These are phyloP conservation scores for Penaeus monodon DNA, from an alignment of 2,888 invertebrate species.

Conservation along the genomic window DNA sequence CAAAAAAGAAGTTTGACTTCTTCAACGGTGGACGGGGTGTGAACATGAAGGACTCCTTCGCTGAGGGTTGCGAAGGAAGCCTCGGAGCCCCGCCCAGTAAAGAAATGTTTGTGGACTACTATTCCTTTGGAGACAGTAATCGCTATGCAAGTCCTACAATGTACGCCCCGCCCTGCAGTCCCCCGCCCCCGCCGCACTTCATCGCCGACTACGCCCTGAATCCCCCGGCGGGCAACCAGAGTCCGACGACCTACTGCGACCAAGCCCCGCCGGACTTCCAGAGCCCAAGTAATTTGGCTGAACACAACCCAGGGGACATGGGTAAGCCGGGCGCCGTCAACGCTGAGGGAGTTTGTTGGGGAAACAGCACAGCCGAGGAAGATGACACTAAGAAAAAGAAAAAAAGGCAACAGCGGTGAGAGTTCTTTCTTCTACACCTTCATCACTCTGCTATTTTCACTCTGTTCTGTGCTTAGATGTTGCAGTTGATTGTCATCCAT, in stretches of 20 bases:
- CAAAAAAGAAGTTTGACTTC: slow-evolving; percentile 53
- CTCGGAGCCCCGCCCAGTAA: not conserved
- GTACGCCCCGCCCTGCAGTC: too few species aligned
- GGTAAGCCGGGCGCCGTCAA: not conserved
- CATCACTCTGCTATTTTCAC: too few species aligned
- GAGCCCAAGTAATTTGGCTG: not conserved
- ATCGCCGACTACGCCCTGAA: not conserved
- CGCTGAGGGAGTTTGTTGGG: not conserved
- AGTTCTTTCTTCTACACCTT: too few species aligned
- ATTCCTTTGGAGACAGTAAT: too few species aligned
- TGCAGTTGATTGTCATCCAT: too few species aligned
- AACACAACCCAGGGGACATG: slow-evolving; percentile 1
- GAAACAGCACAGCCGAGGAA: not conserved
- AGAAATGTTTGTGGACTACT: too few species aligned
- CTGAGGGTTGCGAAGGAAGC: not conserved
- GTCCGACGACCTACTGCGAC: slow-evolving; percentile 23
- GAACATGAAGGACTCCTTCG: slow-evolving; percentile 7
- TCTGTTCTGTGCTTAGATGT: too few species aligned
- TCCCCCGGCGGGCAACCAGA: not conserved
- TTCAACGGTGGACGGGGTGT: slow-evolving; percentile 51
- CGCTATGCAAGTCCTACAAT: too few species aligned
- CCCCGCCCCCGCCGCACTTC: not conserved
- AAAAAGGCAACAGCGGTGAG: slow-evolving; percentile 25
- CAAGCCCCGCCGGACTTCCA: not conserved
- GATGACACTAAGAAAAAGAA: slow-evolving; percentile 31